Percentiles rank a stretch among this genome's conserved stretches.
Evolutionary conservation across 2,797 vertebrate genomes (phyloP).

Genomic region (Enteromius trimaculatus): DNA sequence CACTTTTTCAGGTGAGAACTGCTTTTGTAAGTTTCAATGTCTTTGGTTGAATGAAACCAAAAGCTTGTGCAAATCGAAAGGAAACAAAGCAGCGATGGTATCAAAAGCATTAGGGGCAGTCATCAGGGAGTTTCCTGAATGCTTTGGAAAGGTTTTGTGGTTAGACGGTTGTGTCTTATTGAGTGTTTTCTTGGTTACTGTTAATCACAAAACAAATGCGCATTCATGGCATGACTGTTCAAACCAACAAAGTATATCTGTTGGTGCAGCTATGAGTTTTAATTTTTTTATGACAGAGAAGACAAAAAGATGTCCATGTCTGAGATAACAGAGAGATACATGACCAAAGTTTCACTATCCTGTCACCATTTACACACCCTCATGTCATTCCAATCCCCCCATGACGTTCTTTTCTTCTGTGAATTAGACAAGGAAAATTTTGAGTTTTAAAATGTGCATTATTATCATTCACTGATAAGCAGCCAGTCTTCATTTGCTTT

Average conservation of each 20-base stretch:
- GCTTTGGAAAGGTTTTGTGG: constrained; percentile 20
- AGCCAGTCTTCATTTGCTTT: background rate
- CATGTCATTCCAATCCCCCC: background rate
- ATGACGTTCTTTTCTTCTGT: background rate
- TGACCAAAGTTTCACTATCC: background rate
- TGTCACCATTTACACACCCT: background rate
- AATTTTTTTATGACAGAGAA: background rate
- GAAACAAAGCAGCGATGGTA: background rate
- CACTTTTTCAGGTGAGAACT: constrained; percentile 63
- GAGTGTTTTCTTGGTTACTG: constrained; percentile 23
- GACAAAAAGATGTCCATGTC: background rate
- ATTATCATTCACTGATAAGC: background rate
- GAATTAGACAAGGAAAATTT: background rate
- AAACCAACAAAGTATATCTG: background rate
- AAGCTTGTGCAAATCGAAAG: background rate
- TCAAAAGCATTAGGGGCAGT: constrained; percentile 3
- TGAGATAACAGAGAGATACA: background rate
- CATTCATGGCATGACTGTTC: background rate
- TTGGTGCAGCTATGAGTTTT: background rate
- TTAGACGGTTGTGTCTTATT: background rate
- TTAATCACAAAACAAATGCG: constrained; percentile 4
- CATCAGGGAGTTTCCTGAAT: constrained; percentile 43
- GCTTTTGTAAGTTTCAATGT: background rate
- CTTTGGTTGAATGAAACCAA: background rate
- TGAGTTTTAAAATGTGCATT: background rate